A percentile compares a stretch with the other conserved stretches of the same genome.
Evolutionary conservation across 2,113 vertebrate genomes (phyloP).

Genomic region (Condylura cristata): DNA sequence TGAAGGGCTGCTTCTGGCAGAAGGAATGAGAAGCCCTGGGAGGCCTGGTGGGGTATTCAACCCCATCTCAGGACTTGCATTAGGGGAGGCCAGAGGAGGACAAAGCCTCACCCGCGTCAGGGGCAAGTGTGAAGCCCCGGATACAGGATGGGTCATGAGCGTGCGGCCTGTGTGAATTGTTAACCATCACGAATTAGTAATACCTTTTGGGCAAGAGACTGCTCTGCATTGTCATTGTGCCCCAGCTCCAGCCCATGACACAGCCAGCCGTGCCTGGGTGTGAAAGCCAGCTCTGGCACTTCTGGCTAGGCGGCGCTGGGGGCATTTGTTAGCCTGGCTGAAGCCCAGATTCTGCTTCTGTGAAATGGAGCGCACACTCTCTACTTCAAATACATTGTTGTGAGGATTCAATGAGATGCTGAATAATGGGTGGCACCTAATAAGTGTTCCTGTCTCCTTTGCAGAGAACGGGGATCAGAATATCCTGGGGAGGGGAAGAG

Average conservation of each 20-base stretch:
- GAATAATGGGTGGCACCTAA: not conserved
- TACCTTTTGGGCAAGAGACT: not conserved
- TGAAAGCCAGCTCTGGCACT: not conserved
- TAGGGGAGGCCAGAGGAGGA: not conserved
- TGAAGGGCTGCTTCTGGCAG: not conserved
- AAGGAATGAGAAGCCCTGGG: not conserved
- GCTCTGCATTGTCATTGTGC: not conserved
- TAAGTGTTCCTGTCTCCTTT: not conserved
- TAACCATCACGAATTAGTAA: not conserved
- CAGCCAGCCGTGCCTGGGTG: not conserved
- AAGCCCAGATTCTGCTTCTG: not conserved
- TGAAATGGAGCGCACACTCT: not conserved
- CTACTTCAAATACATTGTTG: not conserved
- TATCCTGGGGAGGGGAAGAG: not conserved
- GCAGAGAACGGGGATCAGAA: not conserved
- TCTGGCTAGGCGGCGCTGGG: not conserved
- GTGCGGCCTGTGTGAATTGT: not conserved
- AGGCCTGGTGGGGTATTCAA: not conserved
- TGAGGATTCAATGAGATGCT: not conserved
- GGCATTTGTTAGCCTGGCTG: not conserved
- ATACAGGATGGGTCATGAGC: fast-evolving
- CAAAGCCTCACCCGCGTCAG: not conserved
- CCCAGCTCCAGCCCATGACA: not conserved
- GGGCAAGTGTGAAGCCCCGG: fast-evolving
- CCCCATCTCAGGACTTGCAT: not conserved